A percentile compares a stretch with the other conserved stretches of the same genome.
These are phyloP conservation scores for Caenorhabditis zanzibari DNA, from an alignment of 2,888 invertebrate species.

Conservation along the genomic window DNA sequence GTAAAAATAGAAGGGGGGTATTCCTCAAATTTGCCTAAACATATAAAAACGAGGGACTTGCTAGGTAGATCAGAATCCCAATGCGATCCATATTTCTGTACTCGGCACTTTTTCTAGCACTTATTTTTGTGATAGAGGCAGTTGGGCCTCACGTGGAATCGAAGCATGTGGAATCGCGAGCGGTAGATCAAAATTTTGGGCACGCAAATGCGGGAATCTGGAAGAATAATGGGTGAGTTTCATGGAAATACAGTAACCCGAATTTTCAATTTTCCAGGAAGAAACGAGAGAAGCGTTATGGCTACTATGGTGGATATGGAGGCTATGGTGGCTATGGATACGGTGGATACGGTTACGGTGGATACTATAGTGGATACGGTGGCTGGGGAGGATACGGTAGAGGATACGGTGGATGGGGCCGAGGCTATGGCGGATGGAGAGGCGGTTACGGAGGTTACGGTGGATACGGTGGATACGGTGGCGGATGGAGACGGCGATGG, in stretches of 20 bases:
- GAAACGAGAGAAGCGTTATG: constrained; percentile 47
- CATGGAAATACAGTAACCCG: too few relatives aligned
- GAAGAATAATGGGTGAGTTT: constrained; percentile 43
- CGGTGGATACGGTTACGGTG: constrained; percentile 21
- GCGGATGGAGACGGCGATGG: constrained; percentile 25
- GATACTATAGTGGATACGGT: constrained; percentile 18
- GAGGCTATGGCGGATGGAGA: constrained; percentile 31
- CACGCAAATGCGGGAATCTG: constrained; percentile 42
- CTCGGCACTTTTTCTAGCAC: constrained; percentile 1
- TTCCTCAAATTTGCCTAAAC: constrained; percentile 8
- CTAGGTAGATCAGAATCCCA: constrained; percentile 6
- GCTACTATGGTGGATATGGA: constrained; percentile 33
- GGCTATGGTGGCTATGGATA: constrained; percentile 34
- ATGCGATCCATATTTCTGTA: constrained; percentile 13
- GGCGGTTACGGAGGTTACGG: constrained; percentile 21
- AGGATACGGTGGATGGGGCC: constrained; percentile 32
- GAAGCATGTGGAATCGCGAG: background rate
- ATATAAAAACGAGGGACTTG: background rate
- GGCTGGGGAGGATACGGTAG: constrained; percentile 44
- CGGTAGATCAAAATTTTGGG: constrained; percentile 45
- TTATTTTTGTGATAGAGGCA: constrained; percentile 1
- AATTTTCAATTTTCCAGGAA: constrained; percentile 21
- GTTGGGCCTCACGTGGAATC: constrained; percentile 11
- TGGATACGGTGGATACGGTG: constrained; percentile 28
- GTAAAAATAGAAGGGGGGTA: background rate